Evolutionary conservation across 2,113 vertebrate species (phyloP).

Genomic region (Xiphias gladius): DNA sequence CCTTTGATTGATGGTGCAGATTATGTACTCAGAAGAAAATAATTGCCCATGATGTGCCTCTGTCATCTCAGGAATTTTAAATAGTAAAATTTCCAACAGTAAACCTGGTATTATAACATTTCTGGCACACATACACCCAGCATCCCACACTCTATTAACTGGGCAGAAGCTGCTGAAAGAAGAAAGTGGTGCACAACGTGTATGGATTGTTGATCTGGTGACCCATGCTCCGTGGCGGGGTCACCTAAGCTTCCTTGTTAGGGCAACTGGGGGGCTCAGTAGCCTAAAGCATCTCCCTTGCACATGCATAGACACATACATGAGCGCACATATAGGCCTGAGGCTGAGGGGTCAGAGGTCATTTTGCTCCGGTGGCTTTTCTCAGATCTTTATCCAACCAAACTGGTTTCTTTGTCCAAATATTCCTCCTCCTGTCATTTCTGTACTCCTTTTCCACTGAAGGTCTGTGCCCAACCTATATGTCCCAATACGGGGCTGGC

Average conservation of each 20-base stretch:
- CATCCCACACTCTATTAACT: neutral
- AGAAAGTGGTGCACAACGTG: constrained; percentile 1
- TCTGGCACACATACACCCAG: neutral
- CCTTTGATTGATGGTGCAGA: neutral
- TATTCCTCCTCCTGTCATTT: neutral
- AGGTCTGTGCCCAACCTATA: neutral
- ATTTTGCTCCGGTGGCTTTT: constrained; percentile 41
- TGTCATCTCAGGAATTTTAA: neutral
- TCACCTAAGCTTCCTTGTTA: constrained; percentile 1
- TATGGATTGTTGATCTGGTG: constrained; percentile 5
- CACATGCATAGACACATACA: constrained; percentile 12
- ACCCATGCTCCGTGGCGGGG: constrained; percentile 21
- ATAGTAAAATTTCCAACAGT: neutral
- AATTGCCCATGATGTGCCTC: neutral
- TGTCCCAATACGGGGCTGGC: neutral
- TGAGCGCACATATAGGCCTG: neutral
- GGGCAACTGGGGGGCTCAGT: neutral
- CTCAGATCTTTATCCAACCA: constrained; percentile 9
- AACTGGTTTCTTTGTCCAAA: constrained; percentile 9
- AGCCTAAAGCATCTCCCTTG: constrained; percentile 14
- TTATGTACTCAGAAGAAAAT: neutral
- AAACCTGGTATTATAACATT: rapidly evolving
- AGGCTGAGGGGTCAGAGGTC: constrained; percentile 28
- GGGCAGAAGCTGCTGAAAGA: neutral
- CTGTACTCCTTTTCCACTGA: neutral